A percentile compares a stretch with the other conserved stretches of the same genome.
These are phyloP conservation scores for Monoplex corrugatus DNA, from an alignment of 2,888 invertebrate species.

Conservation along the genomic window DNA sequence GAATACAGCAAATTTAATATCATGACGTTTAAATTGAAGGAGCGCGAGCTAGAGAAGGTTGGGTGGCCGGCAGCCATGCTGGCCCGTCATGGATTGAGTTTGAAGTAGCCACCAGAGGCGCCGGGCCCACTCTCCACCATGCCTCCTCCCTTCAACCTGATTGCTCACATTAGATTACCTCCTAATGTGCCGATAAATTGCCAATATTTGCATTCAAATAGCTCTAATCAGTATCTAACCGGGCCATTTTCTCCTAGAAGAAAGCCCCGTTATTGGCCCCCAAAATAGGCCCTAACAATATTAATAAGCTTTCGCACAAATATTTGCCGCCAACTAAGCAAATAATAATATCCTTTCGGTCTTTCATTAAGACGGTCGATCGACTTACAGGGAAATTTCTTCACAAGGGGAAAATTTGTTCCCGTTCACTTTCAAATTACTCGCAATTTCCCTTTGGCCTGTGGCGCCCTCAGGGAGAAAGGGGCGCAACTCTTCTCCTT, in stretches of 20 bases:
- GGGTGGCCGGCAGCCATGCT: conserved; percentile 11
- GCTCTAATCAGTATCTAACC: conserved; percentile 63
- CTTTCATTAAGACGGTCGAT: conserved; percentile 58
- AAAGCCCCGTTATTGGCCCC: conserved; percentile 59
- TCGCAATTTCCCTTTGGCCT: conserved; percentile 57
- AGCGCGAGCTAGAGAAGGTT: conserved; percentile 14
- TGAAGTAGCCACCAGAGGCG: conserved; percentile 54
- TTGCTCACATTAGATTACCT: conserved; percentile 61
- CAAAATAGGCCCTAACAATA: conserved; percentile 61
- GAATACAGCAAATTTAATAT: conserved; percentile 62
- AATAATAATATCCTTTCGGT: conserved; percentile 62
- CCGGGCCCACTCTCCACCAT: background rate
- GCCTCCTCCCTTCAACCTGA: too few relatives aligned
- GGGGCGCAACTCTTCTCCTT: conserved; percentile 46
- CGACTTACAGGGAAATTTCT: conserved; percentile 59
- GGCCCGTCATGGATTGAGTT: conserved; percentile 49
- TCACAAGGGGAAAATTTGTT: conserved; percentile 59
- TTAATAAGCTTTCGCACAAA: conserved; percentile 62
- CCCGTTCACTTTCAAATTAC: conserved; percentile 57
- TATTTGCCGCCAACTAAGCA: conserved; percentile 60
- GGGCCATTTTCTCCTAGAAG: conserved; percentile 55
- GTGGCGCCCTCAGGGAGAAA: conserved; percentile 41
- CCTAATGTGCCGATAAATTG: conserved; percentile 63
- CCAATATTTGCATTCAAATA: conserved; percentile 65
- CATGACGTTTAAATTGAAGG: conserved; percentile 58